Conservation (phyloP, 2,113 vertebrate genomes). For the Mastomys natalensis region DNA sequence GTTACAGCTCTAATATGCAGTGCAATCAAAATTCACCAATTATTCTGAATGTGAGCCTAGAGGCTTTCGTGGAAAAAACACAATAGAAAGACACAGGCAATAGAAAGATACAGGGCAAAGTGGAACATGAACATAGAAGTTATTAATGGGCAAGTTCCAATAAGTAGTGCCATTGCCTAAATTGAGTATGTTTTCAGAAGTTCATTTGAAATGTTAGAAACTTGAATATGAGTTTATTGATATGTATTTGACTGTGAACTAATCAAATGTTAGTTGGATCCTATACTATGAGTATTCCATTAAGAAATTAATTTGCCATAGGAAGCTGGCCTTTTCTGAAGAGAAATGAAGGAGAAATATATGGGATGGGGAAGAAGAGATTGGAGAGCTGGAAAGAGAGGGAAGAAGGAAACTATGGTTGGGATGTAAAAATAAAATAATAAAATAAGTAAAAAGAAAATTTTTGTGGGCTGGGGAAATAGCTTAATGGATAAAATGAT, state of each 20-base stretch:
- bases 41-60: not conserved
- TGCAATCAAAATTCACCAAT: not conserved
- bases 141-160: not conserved
- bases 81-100: not conserved
- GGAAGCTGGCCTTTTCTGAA: not conserved
- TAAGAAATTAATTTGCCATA: not conserved
- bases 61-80: not conserved
- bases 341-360: not conserved
- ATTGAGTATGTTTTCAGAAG: slow-evolving; percentile 22
- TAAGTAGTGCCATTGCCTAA: not conserved
- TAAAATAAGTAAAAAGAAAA: not conserved
- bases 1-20: not conserved
- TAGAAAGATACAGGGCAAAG: not conserved
- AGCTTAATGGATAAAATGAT: not conserved
- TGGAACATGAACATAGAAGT: not conserved
- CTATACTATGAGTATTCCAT: not conserved
- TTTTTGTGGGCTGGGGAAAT: not conserved
- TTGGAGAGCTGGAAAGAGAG: not conserved
- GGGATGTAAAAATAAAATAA: not conserved
- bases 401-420: not conserved
- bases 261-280: not conserved
- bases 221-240: not conserved
- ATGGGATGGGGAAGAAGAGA: too few species aligned
- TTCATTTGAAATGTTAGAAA: not conserved
- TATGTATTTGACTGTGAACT: not conserved